Evolutionary conservation across 2,797 vertebrate species (phyloP).

Genomic region (Falco berigora): DNA sequence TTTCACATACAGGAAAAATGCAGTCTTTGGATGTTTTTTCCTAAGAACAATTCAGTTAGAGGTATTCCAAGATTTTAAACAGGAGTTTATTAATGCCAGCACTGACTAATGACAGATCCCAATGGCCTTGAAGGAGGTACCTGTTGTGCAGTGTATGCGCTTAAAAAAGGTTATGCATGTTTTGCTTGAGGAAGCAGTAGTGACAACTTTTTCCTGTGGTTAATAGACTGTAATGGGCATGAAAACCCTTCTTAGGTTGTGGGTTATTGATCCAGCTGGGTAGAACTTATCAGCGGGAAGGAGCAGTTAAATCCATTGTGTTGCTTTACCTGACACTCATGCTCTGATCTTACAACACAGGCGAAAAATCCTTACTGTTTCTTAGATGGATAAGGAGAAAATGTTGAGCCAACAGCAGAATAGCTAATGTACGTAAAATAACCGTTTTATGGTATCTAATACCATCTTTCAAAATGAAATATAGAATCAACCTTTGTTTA

Average conservation of each 20-base stretch:
- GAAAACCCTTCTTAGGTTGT: neutral
- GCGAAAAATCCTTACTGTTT: neutral
- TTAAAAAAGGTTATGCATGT: neutral
- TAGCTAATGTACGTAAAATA: neutral
- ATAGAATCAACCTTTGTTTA: neutral
- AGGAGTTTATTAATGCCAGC: neutral
- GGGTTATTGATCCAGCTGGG: conserved; percentile 5
- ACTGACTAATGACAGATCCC: neutral
- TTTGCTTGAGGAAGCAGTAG: neutral
- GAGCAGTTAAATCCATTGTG: conserved; percentile 1
- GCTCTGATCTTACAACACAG: neutral
- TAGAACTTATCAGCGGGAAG: neutral
- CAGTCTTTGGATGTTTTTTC: neutral
- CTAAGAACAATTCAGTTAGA: neutral
- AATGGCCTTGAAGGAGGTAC: neutral
- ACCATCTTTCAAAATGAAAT: neutral
- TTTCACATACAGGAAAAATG: neutral
- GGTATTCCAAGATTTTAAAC: neutral
- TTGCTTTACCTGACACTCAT: neutral
- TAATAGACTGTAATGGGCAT: neutral
- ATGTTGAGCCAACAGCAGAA: neutral
- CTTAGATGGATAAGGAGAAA: neutral
- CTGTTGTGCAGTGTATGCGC: neutral
- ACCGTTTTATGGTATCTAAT: neutral
- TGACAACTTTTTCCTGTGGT: neutral